Percentiles rank a stretch among this genome's conserved stretches.
These are phyloP conservation scores for Alviniconcha strummeri DNA, from an alignment of 2,888 invertebrate genomes.

Conservation along the genomic window DNA sequence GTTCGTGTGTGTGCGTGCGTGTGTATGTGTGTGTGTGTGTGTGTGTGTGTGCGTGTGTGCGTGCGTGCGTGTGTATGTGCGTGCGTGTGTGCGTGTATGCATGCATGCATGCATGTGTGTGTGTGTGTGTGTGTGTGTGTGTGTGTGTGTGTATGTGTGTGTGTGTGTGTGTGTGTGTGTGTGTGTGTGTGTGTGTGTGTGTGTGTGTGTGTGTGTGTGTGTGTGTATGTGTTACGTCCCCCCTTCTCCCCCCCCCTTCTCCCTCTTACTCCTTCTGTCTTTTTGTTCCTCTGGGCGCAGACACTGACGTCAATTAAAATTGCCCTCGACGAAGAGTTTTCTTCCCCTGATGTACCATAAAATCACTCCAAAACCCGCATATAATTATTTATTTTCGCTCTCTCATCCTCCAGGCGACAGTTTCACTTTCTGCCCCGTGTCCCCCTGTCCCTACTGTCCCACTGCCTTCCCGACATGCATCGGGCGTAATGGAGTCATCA, in stretches of 20 bases:
- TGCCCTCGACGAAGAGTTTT: background rate
- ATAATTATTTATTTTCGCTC: background rate
- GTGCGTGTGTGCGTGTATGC: background rate
- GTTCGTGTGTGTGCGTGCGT: too few relatives aligned
- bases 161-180: background rate
- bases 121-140: background rate
- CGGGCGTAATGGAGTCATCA: slow-evolving; percentile 33
- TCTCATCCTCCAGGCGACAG: slow-evolving; percentile 32
- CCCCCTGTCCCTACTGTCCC: slow-evolving; percentile 38
- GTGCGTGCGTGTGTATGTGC: background rate
- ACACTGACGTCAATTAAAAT: background rate
- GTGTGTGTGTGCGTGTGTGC: background rate
- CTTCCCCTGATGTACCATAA: background rate
- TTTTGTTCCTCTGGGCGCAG: too few relatives aligned
- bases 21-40: too few relatives aligned
- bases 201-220: slow-evolving; percentile 2
- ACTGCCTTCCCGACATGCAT: slow-evolving; percentile 38
- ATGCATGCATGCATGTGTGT: background rate
- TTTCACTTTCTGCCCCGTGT: slow-evolving; percentile 36
- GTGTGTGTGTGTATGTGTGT: background rate
- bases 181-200: background rate
- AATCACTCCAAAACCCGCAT: background rate
- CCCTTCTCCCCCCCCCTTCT: too few relatives aligned
- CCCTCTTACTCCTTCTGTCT: too few relatives aligned
- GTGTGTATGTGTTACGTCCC: background rate